Conservation (phyloP, 2,797 vertebrate genomes). For the Cyclura pinguis region DNA sequence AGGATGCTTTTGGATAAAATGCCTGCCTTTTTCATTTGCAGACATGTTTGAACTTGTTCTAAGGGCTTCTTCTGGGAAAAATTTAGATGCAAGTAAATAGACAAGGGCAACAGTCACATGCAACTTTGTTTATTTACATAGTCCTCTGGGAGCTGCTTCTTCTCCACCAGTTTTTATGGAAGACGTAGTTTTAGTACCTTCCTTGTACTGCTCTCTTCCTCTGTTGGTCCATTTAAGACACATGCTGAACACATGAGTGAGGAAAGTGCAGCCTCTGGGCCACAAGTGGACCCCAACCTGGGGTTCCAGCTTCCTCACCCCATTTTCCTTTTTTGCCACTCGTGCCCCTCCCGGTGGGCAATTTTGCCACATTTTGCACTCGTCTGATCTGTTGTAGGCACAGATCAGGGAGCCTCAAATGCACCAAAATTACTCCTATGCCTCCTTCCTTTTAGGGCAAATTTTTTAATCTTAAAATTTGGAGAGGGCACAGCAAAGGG, state of each 20-base stretch:
- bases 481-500: too few species aligned
- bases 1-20: neutral
- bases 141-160: too few species aligned
- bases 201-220: neutral
- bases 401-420: too few species aligned
- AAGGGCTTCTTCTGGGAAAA: neutral
- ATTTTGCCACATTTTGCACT: neutral
- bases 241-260: neutral
- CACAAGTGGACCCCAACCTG: too few species aligned
- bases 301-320: too few species aligned
- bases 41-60: neutral
- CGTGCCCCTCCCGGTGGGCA: neutral
- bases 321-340: too few species aligned
- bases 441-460: too few species aligned
- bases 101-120: neutral
- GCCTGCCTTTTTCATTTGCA: constrained; percentile 21
- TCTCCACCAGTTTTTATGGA: neutral
- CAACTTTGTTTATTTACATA: neutral
- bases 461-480: too few species aligned
- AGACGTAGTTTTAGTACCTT: neutral
- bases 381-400: too few species aligned
- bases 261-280: too few species aligned
- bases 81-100: neutral
- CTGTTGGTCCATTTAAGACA: neutral
- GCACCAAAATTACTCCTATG: too few species aligned